Evolutionary conservation across 2,888 invertebrate species (phyloP).

Genomic region (Zhuqinia jingwanae): DNA sequence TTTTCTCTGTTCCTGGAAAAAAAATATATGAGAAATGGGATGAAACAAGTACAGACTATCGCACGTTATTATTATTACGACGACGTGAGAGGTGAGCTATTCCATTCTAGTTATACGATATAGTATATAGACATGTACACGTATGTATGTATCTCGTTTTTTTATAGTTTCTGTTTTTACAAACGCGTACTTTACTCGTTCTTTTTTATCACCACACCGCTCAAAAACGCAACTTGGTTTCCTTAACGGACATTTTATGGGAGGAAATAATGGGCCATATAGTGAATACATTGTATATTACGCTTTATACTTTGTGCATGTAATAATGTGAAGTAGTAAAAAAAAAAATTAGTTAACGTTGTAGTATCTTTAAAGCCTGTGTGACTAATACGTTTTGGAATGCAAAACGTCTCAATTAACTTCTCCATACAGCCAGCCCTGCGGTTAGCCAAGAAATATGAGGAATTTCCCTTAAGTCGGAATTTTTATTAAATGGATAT

Average conservation of each 20-base stretch:
- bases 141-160: too few relatives aligned
- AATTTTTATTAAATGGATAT: slow-evolving; percentile 5
- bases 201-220: slow-evolving; percentile 52
- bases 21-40: slow-evolving; percentile 63
- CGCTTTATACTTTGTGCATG: not conserved
- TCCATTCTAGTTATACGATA: not conserved
- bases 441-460: slow-evolving; percentile 15
- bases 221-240: slow-evolving; percentile 4
- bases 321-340: not conserved
- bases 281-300: not conserved
- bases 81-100: slow-evolving; percentile 60
- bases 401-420: slow-evolving; percentile 70
- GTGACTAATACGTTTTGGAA: slow-evolving; percentile 69
- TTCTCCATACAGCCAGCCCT: slow-evolving; percentile 32
- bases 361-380: not conserved
- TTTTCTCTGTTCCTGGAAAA: slow-evolving; percentile 65
- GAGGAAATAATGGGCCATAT: slow-evolving; percentile 38
- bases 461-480: slow-evolving; percentile 9
- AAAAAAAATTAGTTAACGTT: not conserved
- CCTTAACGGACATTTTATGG: slow-evolving; percentile 36
- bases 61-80: slow-evolving; percentile 51
- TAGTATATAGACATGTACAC: too few relatives aligned
- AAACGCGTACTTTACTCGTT: slow-evolving; percentile 30
- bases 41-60: slow-evolving; percentile 45
- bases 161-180: not conserved